A percentile compares a stretch with the other conserved stretches of the same genome.
phyloP scores from a whole-genome alignment of 2,113 vertebrate genomes.

The Saccopteryx leptura region DNA sequence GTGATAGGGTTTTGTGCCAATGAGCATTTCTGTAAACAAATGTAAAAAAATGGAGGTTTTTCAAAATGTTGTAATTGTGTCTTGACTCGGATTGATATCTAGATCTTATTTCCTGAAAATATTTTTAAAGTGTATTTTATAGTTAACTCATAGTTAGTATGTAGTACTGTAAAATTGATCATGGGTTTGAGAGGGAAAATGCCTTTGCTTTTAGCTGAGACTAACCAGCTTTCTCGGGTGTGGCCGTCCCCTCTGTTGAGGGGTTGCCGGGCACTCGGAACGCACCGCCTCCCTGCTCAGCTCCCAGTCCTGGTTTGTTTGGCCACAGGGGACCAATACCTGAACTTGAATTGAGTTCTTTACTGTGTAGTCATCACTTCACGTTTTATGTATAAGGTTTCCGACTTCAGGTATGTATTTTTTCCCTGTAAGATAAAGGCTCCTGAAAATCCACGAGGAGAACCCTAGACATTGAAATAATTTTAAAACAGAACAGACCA shows the following conservation, averaged over 20 bases:
- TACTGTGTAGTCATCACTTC: neutral
- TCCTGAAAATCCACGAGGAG: slow-evolving; percentile 2
- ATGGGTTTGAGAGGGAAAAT: neutral
- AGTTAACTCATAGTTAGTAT: neutral
- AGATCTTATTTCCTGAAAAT: slow-evolving; percentile 35
- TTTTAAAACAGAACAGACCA: slow-evolving; percentile 28
- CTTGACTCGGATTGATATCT: slow-evolving; percentile 13
- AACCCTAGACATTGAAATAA: slow-evolving; percentile 39
- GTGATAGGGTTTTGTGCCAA: neutral
- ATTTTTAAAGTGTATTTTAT: slow-evolving; percentile 1
- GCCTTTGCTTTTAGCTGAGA: neutral
- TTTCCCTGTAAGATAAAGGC: neutral
- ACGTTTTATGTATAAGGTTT: neutral
- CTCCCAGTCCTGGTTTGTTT: neutral
- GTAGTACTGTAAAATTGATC: neutral
- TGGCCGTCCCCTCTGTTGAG: neutral
- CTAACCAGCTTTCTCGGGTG: neutral
- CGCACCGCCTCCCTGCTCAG: neutral
- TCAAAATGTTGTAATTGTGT: neutral
- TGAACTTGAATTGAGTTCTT: neutral
- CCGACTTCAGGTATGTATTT: neutral
- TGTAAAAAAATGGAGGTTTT: neutral
- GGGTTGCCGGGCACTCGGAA: neutral
- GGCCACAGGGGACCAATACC: neutral
- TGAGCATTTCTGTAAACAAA: slow-evolving; percentile 16